Percentiles rank a stretch among this genome's conserved stretches.
Conservation (phyloP, 2,113 vertebrate species). For the Nothobranchius furzeri region DNA sequence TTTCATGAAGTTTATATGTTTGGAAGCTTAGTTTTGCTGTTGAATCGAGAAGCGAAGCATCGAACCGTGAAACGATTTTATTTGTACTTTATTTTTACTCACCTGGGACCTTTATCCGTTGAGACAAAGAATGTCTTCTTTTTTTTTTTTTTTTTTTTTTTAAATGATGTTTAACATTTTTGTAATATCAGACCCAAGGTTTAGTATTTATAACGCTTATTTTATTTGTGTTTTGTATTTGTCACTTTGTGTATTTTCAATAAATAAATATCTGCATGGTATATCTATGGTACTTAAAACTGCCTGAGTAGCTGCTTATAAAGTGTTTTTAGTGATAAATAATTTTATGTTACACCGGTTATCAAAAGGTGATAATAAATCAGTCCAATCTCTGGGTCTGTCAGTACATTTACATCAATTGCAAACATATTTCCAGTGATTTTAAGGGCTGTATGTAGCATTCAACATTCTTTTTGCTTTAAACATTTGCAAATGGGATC, state of each 20-base stretch:
- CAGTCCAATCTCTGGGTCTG: constrained; percentile 1
- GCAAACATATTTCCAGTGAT: neutral
- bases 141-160: neutral
- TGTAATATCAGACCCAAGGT: neutral
- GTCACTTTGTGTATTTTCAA: neutral
- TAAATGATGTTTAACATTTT: constrained; percentile 4
- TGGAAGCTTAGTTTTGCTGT: constrained; percentile 33
- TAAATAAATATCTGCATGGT: neutral
- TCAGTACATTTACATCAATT: neutral
- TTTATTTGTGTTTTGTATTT: neutral
- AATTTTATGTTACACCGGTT: no score
- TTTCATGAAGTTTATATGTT: constrained; percentile 39
- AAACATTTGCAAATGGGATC: no score
- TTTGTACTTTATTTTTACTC: constrained; percentile 16
- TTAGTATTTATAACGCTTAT: neutral
- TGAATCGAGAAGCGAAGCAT: constrained; percentile 2
- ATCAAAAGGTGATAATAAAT: no score
- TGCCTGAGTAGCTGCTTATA: neutral
- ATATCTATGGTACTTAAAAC: neutral
- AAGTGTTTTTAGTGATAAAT: no score
- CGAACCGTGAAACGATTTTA: constrained; percentile 2
- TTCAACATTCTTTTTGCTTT: no score
- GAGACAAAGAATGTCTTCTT: neutral
- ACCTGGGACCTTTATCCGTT: neutral
- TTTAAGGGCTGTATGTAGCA: neutral